Evolutionary conservation across 2,888 invertebrate species (phyloP).

Genomic region (Cosmorhoe ocellata): DNA sequence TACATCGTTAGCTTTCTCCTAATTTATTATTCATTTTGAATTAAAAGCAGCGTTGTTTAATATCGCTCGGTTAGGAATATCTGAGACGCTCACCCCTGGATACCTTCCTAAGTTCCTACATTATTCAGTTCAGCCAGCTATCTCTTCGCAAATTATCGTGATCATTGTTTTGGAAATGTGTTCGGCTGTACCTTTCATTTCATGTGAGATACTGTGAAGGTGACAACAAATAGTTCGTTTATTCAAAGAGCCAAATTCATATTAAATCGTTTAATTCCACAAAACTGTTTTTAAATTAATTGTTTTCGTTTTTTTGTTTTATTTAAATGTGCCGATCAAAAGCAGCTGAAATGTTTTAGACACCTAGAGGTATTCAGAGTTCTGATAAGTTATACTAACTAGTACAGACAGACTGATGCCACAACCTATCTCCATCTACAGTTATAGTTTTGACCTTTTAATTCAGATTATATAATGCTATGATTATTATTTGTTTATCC

Average conservation of each 20-base stretch:
- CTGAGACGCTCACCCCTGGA: slow-evolving; percentile 10
- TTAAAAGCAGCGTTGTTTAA: slow-evolving; percentile 32
- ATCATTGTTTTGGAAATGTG: slow-evolving; percentile 12
- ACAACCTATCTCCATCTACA: no score
- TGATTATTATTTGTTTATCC: no score
- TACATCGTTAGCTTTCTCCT: slow-evolving; percentile 24
- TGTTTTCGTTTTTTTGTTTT: no score
- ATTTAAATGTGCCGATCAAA: background rate
- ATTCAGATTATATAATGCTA: no score
- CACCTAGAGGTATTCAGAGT: background rate
- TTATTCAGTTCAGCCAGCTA: slow-evolving; percentile 1
- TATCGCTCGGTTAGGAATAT: slow-evolving; percentile 10
- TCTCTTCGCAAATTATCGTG: slow-evolving; percentile 9
- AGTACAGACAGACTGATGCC: background rate
- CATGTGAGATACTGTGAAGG: background rate
- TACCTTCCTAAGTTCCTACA: background rate
- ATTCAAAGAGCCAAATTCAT: background rate
- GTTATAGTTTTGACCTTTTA: no score
- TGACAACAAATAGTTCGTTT: slow-evolving; percentile 1
- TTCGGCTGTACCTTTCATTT: slow-evolving; percentile 1
- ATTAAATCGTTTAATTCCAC: background rate
- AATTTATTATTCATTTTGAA: slow-evolving; percentile 48
- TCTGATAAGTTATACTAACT: background rate
- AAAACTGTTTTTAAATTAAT: background rate
- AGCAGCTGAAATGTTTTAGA: background rate